Conservation (phyloP, 1,140 invertebrate genomes). For the Aphis craccivora region DNA sequence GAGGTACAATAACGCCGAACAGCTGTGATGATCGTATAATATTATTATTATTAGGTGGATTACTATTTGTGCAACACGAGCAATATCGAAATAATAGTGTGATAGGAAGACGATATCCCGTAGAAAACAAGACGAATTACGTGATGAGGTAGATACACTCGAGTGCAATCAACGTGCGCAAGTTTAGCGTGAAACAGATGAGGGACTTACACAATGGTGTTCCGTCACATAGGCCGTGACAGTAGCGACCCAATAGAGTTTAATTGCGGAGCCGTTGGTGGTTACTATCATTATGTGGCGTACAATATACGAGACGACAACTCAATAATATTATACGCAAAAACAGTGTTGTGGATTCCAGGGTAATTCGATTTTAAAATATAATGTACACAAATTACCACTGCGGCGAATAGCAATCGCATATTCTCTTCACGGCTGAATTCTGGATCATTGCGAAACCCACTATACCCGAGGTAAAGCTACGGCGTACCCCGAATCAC, state of each 20-base stretch:
- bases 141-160: not conserved
- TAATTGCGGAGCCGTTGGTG: not conserved
- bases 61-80: too few species aligned
- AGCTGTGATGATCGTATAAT: too few species aligned
- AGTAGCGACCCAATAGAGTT: not conserved
- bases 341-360: not conserved
- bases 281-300: not conserved
- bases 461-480: not conserved
- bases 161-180: not conserved
- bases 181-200: not conserved
- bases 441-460: not conserved
- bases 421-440: not conserved
- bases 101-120: not conserved
- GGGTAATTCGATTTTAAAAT: not conserved
- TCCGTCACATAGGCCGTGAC: not conserved
- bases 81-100: not conserved
- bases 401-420: not conserved
- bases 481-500: not conserved
- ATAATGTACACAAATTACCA: not conserved
- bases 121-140: not conserved
- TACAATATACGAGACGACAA: not conserved
- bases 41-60: too few species aligned
- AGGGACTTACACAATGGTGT: too few species aligned
- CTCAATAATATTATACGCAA: not conserved
- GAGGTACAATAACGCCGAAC: too few species aligned